Evolutionary conservation across 2,888 invertebrate species (phyloP), one percentile per base, ranked within the genome.

Genomic region (Drosophila cracens): DNA sequence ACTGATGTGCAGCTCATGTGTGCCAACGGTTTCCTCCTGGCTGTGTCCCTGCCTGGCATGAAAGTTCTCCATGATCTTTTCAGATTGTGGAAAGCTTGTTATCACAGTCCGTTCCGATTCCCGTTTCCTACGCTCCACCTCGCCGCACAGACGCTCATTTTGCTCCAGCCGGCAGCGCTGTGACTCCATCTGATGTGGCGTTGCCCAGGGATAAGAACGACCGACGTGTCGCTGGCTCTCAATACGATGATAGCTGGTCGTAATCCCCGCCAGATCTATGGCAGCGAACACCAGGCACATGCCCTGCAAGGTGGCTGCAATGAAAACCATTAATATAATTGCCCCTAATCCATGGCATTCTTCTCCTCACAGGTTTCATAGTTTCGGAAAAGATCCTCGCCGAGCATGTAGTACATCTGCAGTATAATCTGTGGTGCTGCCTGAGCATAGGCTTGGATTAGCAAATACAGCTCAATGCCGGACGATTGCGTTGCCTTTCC

Each of bases 361-460:
- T 8, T 8, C 16, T 46, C 2, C 90, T 90, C 93, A 96, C 97
- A 95, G 93, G 96, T 96, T 86, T 96, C 95, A 90, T 94, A 94
- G 57, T 94, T 94, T 7, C 94, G 93, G 60, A 94, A 93, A 34
- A 94, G 91, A 38, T 94, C 94, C 81, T 94, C 94, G 43, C 94
- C 93, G 63, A 95, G 94, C 91, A 97, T 94, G 83, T 97, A 94
- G 90, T 95, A 95, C 25, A 94, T 94, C 92, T 94, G 96, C 79
- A 96, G 93, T 34, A 96, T 92, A 48, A 95, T 94, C 92, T 96
- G 96, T 0, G 97, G 97, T 1, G 96, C 95, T 3, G 96, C 95
- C 89, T 97, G 97, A 13, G 96, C 93, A 92, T 96, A 97, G 2
- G 96, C 95, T 92, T 97, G 97, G 16, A 97, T 94, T 82, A 97